Base-by-base conservation (phyloP, 2,797 vertebrate species). In the Halcyon badia region DNA sequence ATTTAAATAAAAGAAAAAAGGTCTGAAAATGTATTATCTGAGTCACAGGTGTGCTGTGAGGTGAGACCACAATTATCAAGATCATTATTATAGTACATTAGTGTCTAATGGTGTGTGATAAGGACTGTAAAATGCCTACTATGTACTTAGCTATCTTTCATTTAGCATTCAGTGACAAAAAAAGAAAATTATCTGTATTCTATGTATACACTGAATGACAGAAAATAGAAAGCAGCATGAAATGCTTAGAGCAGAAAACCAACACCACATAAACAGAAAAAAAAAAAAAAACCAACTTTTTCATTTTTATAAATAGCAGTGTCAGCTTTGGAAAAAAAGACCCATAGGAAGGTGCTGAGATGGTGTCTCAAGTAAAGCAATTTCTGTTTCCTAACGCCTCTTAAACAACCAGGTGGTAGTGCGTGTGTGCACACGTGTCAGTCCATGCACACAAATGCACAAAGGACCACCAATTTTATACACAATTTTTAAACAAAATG, bases 1-100 rank as follows among this genome's bases (percentile, higher is more conserved):
- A 72, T 76, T 86, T 72, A 44, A 25, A 9, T 15, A 69, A 66
- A 88, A 87, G 54, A 68, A 41, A 83, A 80, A 80, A 68, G 8
- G 46, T 56, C 15, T 44, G 66, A 69, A 89, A 94, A 85, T 5
- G 6, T 10, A 77, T 84, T 78, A 91, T 89, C 31, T 22, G 14
- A 94, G 76, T 65, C 0, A 0, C 56, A 93, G 87, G 87, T 95
- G 73, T 77, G 51, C 64, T 91, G 46, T 86, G 85, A 94, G 93
- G 89, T 91, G 65, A 97, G 58, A 88, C 41, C 72, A n/a, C 58
- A 84, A 95, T 93, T 94, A 94, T 81, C 62, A 82, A 81, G 80
- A 95, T 82, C 51, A 84, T 90, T 88, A 95, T 93, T 88, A 82
- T n/a, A 93, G 70, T 37, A 49, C 77, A 88, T 95, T 93, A 93